Evolutionary conservation across 2,797 vertebrate species (phyloP).

Genomic region (Sciurus carolinensis): DNA sequence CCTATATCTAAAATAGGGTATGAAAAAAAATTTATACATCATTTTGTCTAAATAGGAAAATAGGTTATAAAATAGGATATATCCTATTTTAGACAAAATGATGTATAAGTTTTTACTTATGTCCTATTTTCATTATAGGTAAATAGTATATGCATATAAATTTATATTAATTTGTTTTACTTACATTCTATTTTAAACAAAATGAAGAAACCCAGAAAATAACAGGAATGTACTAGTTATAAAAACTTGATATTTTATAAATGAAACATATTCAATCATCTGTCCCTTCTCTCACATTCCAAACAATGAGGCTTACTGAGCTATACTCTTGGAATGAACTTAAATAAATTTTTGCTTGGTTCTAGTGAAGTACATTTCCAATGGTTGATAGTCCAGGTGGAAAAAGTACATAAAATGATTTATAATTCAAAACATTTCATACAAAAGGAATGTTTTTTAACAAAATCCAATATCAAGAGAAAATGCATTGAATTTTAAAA

Average conservation of each 20-base stretch:
- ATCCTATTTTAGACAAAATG: too few relatives aligned
- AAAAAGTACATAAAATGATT: constrained; percentile 71
- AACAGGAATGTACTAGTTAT: constrained; percentile 59
- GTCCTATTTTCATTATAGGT: too few relatives aligned
- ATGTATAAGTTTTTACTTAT: too few relatives aligned
- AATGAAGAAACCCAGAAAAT: constrained; percentile 63
- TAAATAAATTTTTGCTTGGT: constrained; percentile 72
- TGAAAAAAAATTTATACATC: too few relatives aligned
- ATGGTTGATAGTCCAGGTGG: constrained; percentile 57
- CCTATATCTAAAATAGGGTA: too few relatives aligned
- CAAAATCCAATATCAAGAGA: constrained; percentile 63
- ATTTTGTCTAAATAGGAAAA: too few relatives aligned
- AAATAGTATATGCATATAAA: too few relatives aligned
- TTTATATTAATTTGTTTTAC: neutral
- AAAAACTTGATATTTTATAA: constrained; percentile 69
- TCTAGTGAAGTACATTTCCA: constrained; percentile 70
- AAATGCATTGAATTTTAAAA: constrained; percentile 78
- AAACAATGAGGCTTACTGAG: constrained; percentile 61
- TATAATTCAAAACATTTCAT: constrained; percentile 71
- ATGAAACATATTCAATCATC: constrained; percentile 58
- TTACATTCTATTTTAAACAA: constrained; percentile 80
- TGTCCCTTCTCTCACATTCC: constrained; percentile 58
- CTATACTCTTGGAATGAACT: constrained; percentile 62
- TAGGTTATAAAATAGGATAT: too few relatives aligned
- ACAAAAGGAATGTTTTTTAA: constrained; percentile 66